These are phyloP conservation scores for Aptenodytes forsteri DNA, from an alignment of 2,113 vertebrate species.

Conservation along the genomic window DNA sequence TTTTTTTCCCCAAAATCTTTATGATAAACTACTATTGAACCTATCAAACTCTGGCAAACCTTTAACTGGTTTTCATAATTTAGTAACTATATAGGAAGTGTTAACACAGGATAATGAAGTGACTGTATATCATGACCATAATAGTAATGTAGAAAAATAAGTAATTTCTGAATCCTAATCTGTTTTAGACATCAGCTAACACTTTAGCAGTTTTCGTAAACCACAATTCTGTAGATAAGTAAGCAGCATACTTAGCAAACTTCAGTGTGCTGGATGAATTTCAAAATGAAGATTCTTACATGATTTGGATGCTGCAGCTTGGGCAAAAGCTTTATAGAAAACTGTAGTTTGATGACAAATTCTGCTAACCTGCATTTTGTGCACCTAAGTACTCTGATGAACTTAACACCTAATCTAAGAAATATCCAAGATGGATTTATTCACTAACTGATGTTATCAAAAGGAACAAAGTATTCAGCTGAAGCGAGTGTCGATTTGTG, in stretches of 20 bases:
- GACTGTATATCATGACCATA: background rate
- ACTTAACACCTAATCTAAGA: background rate
- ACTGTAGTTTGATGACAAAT: background rate
- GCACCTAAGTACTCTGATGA: background rate
- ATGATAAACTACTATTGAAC: background rate
- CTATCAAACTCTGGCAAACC: rapidly evolving
- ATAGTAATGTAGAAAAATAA: background rate
- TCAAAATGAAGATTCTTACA: background rate
- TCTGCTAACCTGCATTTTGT: background rate
- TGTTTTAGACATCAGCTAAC: background rate
- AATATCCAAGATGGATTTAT: background rate
- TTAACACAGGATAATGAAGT: background rate
- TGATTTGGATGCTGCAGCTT: background rate
- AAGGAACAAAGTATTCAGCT: background rate
- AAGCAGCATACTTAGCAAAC: background rate
- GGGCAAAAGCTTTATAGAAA: background rate
- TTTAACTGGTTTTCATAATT: background rate
- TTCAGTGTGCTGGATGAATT: background rate
- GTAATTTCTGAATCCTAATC: background rate
- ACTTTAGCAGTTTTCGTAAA: background rate
- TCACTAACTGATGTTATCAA: background rate
- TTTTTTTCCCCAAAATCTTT: background rate
- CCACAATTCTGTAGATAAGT: background rate
- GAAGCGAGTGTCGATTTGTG: background rate
- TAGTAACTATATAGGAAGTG: background rate